Conservation (phyloP, 2,113 vertebrate genomes). For the Lepus europaeus region DNA sequence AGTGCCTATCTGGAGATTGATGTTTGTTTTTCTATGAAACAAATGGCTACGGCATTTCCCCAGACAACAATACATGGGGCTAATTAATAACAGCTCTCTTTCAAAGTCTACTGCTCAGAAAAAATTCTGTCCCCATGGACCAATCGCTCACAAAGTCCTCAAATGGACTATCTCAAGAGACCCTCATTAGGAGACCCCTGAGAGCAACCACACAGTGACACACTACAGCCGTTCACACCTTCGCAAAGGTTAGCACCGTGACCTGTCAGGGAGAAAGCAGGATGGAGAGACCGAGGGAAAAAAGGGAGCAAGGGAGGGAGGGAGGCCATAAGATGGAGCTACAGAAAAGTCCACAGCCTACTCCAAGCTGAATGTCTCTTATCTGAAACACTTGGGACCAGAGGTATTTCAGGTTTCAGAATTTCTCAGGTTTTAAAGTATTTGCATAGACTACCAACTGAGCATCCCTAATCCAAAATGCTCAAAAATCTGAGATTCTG, state of each 20-base stretch:
- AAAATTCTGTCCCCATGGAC: constrained; percentile 69
- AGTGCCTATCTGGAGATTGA: constrained; percentile 82
- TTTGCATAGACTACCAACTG: background rate
- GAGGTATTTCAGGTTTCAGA: background rate
- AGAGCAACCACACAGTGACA: background rate
- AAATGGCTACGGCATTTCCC: constrained; percentile 80
- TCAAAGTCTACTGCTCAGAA: constrained; percentile 74
- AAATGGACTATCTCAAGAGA: constrained; percentile 70
- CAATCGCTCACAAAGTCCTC: constrained; percentile 65
- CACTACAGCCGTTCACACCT: background rate
- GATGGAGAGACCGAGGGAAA: background rate
- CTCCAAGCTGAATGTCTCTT: background rate
- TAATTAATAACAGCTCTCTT: constrained; percentile 85
- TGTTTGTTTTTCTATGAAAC: constrained; percentile 83
- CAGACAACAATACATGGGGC: constrained; percentile 79
- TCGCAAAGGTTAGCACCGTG: background rate
- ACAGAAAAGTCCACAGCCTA: background rate
- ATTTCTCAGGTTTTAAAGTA: background rate
- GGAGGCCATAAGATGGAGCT: background rate
- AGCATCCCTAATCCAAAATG: background rate
- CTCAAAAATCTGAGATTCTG: background rate
- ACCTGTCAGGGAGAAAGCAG: background rate
- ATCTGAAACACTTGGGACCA: background rate
- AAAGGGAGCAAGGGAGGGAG: background rate
- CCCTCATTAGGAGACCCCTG: constrained; percentile 67